phyloP scores from a whole-genome alignment of 1,140 invertebrate genomes.

The Sminthurides bifidus region DNA sequence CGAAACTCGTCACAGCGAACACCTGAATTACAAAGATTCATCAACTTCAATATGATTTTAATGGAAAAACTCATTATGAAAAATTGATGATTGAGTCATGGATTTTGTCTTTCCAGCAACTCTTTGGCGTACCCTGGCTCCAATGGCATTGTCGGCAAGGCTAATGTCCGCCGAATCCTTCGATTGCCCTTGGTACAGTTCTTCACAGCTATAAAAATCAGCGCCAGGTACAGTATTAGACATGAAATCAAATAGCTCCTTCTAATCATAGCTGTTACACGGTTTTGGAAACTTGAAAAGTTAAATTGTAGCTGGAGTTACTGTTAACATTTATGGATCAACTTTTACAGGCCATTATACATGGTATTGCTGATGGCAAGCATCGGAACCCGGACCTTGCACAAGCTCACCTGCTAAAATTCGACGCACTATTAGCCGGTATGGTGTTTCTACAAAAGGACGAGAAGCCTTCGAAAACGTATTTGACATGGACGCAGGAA shows the following conservation, averaged over 20 bases:
- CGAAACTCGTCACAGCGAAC: neutral
- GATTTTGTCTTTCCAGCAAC: neutral
- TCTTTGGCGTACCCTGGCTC: constrained; percentile 1
- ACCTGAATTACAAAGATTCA: neutral
- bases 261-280: too few species aligned
- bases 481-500: neutral
- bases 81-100: neutral
- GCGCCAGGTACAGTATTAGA: neutral
- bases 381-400: too few species aligned
- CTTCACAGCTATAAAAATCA: neutral
- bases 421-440: neutral
- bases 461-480: neutral
- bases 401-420: neutral
- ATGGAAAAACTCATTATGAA: neutral
- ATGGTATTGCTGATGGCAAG: neutral
- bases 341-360: neutral
- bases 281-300: neutral
- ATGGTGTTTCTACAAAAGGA: neutral
- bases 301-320: neutral
- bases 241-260: neutral
- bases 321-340: neutral
- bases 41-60: neutral
- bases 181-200: neutral
- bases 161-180: neutral
- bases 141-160: neutral